phyloP scores from a whole-genome alignment of 1,140 invertebrate genomes.

The Asbolus verrucosus region DNA sequence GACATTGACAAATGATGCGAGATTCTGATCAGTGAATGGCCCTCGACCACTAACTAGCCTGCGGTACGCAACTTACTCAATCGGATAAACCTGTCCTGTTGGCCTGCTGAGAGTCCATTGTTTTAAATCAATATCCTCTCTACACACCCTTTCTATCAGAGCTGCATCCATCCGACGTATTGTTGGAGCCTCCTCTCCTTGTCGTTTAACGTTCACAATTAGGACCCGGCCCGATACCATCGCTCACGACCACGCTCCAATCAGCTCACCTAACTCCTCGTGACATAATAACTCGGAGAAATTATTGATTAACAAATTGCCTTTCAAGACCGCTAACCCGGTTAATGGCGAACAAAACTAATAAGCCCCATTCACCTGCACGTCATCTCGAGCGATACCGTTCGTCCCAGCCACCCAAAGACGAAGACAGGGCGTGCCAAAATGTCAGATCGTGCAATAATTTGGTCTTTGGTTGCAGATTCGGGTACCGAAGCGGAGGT shows the following conservation, averaged over 20 bases:
- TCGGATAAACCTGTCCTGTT: slow-evolving; percentile 57
- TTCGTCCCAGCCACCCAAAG: neutral
- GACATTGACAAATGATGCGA: slow-evolving; percentile 75
- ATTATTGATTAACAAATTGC: slow-evolving; percentile 30
- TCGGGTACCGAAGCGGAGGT: neutral
- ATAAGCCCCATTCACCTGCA: slow-evolving; percentile 13
- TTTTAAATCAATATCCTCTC: slow-evolving; percentile 59
- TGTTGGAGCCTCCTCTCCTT: slow-evolving; percentile 38
- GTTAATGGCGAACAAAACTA: slow-evolving; percentile 44
- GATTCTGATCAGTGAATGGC: slow-evolving; percentile 74
- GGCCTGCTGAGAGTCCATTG: slow-evolving; percentile 57
- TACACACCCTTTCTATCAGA: slow-evolving; percentile 51
- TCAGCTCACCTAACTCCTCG: no score
- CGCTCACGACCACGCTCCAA: neutral
- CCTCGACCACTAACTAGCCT: slow-evolving; percentile 56
- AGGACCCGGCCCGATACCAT: slow-evolving; percentile 24
- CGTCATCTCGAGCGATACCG: neutral
- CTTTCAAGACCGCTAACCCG: no score
- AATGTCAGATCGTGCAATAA: neutral
- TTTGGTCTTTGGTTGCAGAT: slow-evolving; percentile 55
- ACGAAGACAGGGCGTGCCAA: neutral
- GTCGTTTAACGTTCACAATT: slow-evolving; percentile 48
- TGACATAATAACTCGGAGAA: slow-evolving; percentile 48
- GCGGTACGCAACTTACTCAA: slow-evolving; percentile 53
- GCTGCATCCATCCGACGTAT: slow-evolving; percentile 33